Evolutionary conservation across 1,140 invertebrate species (phyloP), one percentile per base, ranked within the genome.

Genomic region (Heliconius congener): DNA sequence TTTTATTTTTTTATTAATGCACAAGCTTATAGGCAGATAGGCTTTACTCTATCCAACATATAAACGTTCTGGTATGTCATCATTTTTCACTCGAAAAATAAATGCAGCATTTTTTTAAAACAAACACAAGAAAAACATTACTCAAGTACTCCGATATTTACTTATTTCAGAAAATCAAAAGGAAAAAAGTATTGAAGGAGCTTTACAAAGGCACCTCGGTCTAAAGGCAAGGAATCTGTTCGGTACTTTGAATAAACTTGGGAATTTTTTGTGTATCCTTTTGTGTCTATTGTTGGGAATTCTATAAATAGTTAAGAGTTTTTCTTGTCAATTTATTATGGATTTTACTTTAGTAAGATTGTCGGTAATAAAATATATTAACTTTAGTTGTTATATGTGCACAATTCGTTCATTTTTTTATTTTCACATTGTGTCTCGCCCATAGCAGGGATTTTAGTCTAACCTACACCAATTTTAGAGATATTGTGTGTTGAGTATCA

Each of bases 241-340:
- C 60, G 60, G 60, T 66, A 66, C 60, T 66, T 66, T 66, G 60
- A 27, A 66, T 66, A 66, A 30, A 66, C 60, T 66, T 66, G 60
- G 60, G 60, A n/a, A 13, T 27, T 66, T 66, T 66, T 66, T 66
- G 23, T 66, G 60, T 66, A 66, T 66, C 60, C 27, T 66, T 66
- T 66, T 66, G 27, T 66, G 27, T 27, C 60, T 66, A 66, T 66
- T 66, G 60, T 66, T 66, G 60, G 13, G 23, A 30, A 66, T 66
- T 66, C 60, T 66, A 66, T 66, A 66, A 66, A 66, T 66, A 66
- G 60, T 66, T 66, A 66, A 66, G 60, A 16, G 27, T 27, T 66
- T 66, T 66, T 27, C 60, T 66, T 66, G 60, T 66, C 27, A 57
- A 57, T 57, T 57, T 57, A n/a, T 57, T 55, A 16, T n/a, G 52